Evolutionary conservation across 2,797 vertebrate genomes (phyloP), one percentile per base, ranked within the genome.

Genomic region (Danio choprae): DNA sequence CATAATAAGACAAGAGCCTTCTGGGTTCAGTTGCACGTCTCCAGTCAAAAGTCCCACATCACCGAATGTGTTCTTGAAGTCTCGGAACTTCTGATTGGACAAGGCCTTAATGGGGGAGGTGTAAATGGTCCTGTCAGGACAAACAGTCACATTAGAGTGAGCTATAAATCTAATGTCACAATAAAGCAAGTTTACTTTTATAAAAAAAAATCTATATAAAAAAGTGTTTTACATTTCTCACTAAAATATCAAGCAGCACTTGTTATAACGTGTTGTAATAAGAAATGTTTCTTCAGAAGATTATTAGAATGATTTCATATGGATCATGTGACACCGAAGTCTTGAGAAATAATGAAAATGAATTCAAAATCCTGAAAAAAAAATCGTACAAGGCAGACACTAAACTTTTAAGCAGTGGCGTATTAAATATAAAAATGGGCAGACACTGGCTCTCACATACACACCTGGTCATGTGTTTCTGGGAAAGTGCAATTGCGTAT

Each of bases 61-160:
- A 5, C 94, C 92, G 10, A 98, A 97, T 0, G 96, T 97, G 88
- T 84, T 93, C 85, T 95, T 96, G 85, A 98, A 97, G 86, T 98
- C 96, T 73, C 96, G 89, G 89, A 97, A 98, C 89, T 98, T 98
- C 94, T 98, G 96, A 91, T 98, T 98, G 90, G 96, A 97, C 87
- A 98, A 86, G 16, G 96, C 96, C 87, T 98, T 98, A 86, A 98
- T 98, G 1, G 96, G 96, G 0, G 96, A 98, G 0, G 96, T 98
- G 84, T 98, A 98, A 86, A 98, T 95, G 80, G 96, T 95, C 80
- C 96, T 97, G 55, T 78, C 7, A 83, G 70, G 22, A 64, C 16
- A 7, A 80, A 53, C 1, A 46, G 11, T 1, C 2, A 79, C 13
- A 7, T 62, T 44, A 44, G 41, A 0, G 5, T 20, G 12, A 46